Conservation (phyloP, 2,888 invertebrate genomes). For the Melikaiella ostensackeni region DNA sequence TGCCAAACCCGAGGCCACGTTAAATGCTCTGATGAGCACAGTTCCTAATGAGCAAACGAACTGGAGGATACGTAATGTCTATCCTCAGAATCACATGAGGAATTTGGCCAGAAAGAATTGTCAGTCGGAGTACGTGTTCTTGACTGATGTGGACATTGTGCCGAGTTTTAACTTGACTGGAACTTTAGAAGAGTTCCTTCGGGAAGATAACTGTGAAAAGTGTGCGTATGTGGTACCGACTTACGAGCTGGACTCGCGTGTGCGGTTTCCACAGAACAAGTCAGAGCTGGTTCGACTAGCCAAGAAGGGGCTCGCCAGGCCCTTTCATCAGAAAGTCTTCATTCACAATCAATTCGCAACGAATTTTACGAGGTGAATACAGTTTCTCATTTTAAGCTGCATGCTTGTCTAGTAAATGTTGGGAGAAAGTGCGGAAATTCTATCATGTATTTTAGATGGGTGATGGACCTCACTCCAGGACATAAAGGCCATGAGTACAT, state of each 20-base stretch:
- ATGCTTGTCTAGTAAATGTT: not conserved
- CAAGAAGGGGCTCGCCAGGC: slow-evolving; percentile 88
- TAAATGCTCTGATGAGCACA: slow-evolving; percentile 81
- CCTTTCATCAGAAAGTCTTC: slow-evolving; percentile 94
- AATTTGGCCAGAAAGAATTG: slow-evolving; percentile 93
- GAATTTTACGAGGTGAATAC: slow-evolving; percentile 88
- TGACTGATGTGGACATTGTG: slow-evolving; percentile 93
- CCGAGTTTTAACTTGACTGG: slow-evolving; percentile 87
- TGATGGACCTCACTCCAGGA: slow-evolving; percentile 65
- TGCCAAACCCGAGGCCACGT: slow-evolving; percentile 82
- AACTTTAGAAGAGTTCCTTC: slow-evolving; percentile 84
- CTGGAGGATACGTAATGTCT: slow-evolving; percentile 87
- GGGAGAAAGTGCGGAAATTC: not conserved
- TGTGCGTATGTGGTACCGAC: slow-evolving; percentile 95
- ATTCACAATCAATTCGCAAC: slow-evolving; percentile 95
- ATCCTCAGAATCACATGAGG: slow-evolving; percentile 93
- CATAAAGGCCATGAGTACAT: slow-evolving; percentile 81
- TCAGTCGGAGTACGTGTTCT: slow-evolving; percentile 87
- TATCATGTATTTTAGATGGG: slow-evolving; percentile 67
- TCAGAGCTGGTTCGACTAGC: slow-evolving; percentile 87
- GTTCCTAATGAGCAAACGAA: slow-evolving; percentile 82
- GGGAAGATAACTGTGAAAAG: slow-evolving; percentile 79
- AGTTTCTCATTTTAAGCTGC: not conserved
- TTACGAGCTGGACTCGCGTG: slow-evolving; percentile 90
- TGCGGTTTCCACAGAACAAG: slow-evolving; percentile 89